Conservation (phyloP, 1,140 invertebrate species). For the Camponotus floridanus region DNA sequence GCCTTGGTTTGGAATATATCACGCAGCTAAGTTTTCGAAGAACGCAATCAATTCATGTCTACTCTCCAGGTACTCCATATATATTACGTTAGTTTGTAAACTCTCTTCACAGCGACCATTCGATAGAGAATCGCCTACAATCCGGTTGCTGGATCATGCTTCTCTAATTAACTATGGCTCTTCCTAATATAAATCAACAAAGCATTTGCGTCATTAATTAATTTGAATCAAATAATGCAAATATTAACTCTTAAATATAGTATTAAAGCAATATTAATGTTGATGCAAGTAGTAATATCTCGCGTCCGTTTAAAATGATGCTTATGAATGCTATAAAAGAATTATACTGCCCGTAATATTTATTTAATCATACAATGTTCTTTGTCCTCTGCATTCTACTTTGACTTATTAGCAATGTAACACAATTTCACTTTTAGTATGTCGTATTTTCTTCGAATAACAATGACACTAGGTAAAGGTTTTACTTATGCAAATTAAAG, state of each 20-base stretch:
- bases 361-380: background rate
- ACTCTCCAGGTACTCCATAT: constrained; percentile 22
- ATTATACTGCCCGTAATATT: background rate
- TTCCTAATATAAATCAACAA: background rate
- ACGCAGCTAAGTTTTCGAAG: constrained; percentile 40
- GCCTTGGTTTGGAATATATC: constrained; percentile 53
- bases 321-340: background rate
- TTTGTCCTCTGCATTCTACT: constrained; percentile 20
- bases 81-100: constrained; percentile 55
- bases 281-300: background rate
- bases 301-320: background rate
- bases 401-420: constrained; percentile 32
- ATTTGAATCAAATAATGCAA: constrained; percentile 19
- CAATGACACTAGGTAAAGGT: constrained; percentile 48
- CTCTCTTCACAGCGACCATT: constrained; percentile 1
- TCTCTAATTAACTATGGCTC: constrained; percentile 43
- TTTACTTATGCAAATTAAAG: constrained; percentile 59
- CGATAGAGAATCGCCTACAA: constrained; percentile 38
- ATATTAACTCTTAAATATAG: background rate
- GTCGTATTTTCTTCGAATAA: constrained; percentile 9
- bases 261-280: background rate
- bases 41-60: constrained; percentile 44
- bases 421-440: constrained; percentile 40
- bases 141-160: constrained; percentile 19
- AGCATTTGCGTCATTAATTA: background rate